Base-by-base conservation (phyloP, 2,113 vertebrate genomes). In the Pygoscelis adeliae region DNA sequence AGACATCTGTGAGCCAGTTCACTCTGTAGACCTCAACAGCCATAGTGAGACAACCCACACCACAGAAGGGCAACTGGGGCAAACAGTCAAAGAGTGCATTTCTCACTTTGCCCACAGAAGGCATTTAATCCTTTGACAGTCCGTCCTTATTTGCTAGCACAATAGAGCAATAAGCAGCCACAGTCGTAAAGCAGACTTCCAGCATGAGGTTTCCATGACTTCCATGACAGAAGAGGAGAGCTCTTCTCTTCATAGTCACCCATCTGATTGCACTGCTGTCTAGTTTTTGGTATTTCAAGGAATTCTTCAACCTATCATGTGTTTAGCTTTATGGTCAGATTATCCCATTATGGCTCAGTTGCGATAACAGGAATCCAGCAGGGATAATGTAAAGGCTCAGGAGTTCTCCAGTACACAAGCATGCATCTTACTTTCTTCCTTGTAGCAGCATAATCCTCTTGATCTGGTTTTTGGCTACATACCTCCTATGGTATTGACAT, bases 151-250 rank as follows among this genome's bases (percentile, higher is more conserved):
- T 55, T 67, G 21, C 20, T 72, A 61, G 26, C 23, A 42, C 38
- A 36, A 13, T 0, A 22, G 18, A 66, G 12, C 16, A 70, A 9
- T n/a, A 58, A 92, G 11, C 49, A 84, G 23, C 10, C 55, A 63
- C 0, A 8, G 26, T n/a, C 30, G 47, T 22, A 59, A 42, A 1
- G 2, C 25, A 65, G 49, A n/a, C 1, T 4, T 56, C 25, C 36
- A 87, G 26, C 15, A 46, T 9, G 19, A 53, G 30, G 21, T 72
- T 83, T 81, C n/a, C 1, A 3, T 0, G 0, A 10, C 34, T 50
- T 42, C 42, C 42, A 42, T 42, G 6, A 42, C 42, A 42, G 42
- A 42, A 4, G 13, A 19, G 49, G 29, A 74, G 34, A 79, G 17
- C 5, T n/a, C 27, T 66, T 69, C 23, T 74, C 27, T 67, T 69